Evolutionary conservation across 1,140 invertebrate species (phyloP).

Genomic region (Acromyrmex charruanus): DNA sequence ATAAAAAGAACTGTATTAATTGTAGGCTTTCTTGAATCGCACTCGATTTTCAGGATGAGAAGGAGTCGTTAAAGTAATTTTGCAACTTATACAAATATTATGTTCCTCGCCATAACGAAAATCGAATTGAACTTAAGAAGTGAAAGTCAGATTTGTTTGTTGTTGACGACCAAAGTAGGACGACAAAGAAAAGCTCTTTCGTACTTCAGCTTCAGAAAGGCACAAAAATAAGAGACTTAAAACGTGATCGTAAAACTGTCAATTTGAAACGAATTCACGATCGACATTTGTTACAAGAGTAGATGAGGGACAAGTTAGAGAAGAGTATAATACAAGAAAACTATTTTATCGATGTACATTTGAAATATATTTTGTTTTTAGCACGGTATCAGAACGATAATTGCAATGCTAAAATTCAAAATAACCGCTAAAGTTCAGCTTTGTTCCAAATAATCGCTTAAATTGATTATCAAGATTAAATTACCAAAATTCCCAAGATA

Average conservation of each 20-base stretch:
- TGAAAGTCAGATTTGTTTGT: conserved; percentile 47
- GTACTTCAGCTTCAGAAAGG: conserved; percentile 32
- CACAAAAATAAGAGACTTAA: conserved; percentile 66
- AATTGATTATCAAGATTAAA: conserved; percentile 32
- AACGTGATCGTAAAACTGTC: conserved; percentile 68
- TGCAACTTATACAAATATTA: conserved; percentile 30
- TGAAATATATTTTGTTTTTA: background rate
- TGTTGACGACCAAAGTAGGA: conserved; percentile 22
- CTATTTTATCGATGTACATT: background rate
- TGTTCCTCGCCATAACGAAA: conserved; percentile 26
- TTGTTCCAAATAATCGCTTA: conserved; percentile 3
- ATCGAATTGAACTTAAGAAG: conserved; percentile 55
- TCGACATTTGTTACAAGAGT: conserved; percentile 54
- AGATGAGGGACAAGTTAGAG: conserved; percentile 36
- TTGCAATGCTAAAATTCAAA: background rate
- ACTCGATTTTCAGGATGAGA: background rate
- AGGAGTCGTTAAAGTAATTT: conserved; percentile 46
- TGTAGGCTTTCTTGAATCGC: conserved; percentile 4
- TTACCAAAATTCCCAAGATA: background rate
- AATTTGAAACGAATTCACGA: conserved; percentile 67
- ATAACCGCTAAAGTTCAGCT: conserved; percentile 4
- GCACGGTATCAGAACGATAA: background rate
- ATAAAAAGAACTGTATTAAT: conserved; percentile 10
- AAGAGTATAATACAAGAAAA: background rate
- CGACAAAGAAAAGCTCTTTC: conserved; percentile 69